Base-by-base conservation (phyloP, 2,888 invertebrate genomes). In the Coremacera marginata region DNA sequence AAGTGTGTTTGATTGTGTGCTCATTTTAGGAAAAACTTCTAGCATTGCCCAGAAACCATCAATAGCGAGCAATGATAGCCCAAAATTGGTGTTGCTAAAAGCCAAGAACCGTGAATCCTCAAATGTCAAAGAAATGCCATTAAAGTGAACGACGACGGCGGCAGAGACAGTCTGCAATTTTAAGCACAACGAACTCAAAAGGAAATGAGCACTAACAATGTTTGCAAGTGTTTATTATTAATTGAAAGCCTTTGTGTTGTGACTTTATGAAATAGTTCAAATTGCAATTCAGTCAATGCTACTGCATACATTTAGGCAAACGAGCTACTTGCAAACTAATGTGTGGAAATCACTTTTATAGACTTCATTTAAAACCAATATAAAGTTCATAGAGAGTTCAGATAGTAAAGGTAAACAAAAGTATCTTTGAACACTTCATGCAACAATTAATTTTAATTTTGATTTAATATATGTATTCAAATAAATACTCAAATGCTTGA, bases 221-320 rank as follows among this genome's bases (percentile, higher is more conserved):
- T 57, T 57, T 27, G 57, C 60, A 34, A 37, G 37, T 34, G 44
- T 71, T 71, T 16, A 37, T 22, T 37, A 71, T 60, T 70, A 55
- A 52, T 70, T 70, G 27, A 70, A 70, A 70, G 70, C 52, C 55
- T 70, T 70, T 52, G 31, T n/a, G 14, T 9, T 44, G 44, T 7
- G 44, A 44, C 14, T 44, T 44, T 44, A 44, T 44, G 3, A 11
- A 44, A 44, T 44, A 44, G 44, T 44, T 44, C 14, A 44, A 44
- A 44, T 7, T 19, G 55, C 55, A 55, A 19, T 1, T 19, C 11
- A 19, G 1, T 5, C 14, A 31, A 63, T 2, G 11, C 11, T 25
- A 34, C 31, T 49, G 25, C 49, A 49, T 44, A 22, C 44, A 49
- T 67, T 49, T 3, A 49, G 68, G 68, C 49, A 14, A 14, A 8